Percentiles rank a stretch among this genome's conserved stretches.
Evolutionary conservation across 2,888 invertebrate species (phyloP).

Genomic region (Apodemia duryi): DNA sequence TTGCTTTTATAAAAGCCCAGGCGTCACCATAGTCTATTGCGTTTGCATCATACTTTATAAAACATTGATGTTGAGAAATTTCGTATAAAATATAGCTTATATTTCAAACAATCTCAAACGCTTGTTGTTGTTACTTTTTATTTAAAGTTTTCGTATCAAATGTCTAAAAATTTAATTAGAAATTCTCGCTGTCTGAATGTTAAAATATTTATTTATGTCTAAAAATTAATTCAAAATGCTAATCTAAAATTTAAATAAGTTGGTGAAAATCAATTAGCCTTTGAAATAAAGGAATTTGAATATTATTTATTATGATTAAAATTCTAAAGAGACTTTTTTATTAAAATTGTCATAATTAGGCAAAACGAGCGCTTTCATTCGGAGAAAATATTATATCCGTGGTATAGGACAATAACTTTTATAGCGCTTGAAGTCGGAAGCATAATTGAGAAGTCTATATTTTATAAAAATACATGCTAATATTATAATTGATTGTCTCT

Average conservation of each 20-base stretch:
- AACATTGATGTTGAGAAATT: not conserved
- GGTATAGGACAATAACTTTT: no score
- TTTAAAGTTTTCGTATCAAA: not conserved
- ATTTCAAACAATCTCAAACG: not conserved
- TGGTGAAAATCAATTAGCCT: not conserved
- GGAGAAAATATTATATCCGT: no score
- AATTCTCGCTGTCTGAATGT: not conserved
- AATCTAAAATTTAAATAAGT: not conserved
- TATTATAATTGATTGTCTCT: no score
- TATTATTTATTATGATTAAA: not conserved
- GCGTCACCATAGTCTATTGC: constrained; percentile 5
- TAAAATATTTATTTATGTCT: not conserved
- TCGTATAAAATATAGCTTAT: not conserved
- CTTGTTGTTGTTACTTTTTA: not conserved
- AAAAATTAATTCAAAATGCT: not conserved
- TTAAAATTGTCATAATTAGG: no score
- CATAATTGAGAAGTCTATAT: no score
- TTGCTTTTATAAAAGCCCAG: constrained; percentile 22
- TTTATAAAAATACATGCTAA: no score
- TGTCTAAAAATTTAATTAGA: not conserved
- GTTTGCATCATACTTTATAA: not conserved
- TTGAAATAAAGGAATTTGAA: not conserved
- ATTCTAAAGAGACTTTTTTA: no score
- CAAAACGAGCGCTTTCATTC: no score
- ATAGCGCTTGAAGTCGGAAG: no score